A percentile compares a stretch with the other conserved stretches of the same genome.
Evolutionary conservation across 2,797 vertebrate genomes (phyloP).

Genomic region (Anguilla marmorata): DNA sequence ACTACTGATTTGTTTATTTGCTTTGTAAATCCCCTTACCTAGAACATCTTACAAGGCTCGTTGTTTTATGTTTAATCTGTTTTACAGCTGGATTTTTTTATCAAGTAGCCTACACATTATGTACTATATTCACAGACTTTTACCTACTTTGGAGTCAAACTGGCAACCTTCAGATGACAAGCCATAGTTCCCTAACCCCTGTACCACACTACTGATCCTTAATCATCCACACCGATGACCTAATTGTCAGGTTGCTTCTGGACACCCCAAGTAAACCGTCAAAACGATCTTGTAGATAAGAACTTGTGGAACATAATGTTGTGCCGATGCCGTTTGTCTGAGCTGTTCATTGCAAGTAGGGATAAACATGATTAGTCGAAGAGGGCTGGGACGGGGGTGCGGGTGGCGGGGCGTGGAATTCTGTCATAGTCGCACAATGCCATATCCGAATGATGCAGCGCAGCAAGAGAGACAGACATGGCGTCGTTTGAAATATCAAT

Average conservation of each 20-base stretch:
- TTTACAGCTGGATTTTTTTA: neutral
- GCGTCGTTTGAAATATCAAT: neutral
- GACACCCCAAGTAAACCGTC: neutral
- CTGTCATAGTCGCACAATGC: neutral
- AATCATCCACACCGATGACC: neutral
- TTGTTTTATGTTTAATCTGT: neutral
- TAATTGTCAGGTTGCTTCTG: neutral
- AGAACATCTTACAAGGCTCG: neutral
- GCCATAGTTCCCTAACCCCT: neutral
- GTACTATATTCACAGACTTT: neutral
- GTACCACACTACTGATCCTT: too few species aligned
- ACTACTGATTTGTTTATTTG: conserved; percentile 1
- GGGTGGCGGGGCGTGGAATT: neutral
- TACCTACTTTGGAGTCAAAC: neutral
- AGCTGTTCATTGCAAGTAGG: neutral
- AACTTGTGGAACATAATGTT: neutral
- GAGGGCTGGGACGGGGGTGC: neutral
- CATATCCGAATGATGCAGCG: neutral
- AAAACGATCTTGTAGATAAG: too few species aligned
- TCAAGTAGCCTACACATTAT: neutral
- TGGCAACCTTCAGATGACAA: neutral
- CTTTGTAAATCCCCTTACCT: neutral
- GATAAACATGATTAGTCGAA: neutral
- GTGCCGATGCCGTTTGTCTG: neutral
- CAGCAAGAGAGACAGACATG: neutral